Conservation (phyloP, 2,888 invertebrate species). For the Amphipoea lucens region DNA sequence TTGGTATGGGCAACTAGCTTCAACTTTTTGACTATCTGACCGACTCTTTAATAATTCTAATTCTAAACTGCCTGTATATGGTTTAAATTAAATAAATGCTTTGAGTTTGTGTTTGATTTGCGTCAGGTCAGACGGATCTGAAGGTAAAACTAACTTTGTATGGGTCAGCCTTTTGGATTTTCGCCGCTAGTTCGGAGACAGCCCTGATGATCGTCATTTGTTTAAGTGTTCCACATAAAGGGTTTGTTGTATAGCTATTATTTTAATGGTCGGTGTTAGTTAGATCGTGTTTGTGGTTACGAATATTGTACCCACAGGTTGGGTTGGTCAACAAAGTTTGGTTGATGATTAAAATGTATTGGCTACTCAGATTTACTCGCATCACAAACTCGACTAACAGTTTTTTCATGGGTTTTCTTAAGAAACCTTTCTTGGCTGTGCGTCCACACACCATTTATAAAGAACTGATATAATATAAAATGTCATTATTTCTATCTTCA, state of each 20-base stretch:
- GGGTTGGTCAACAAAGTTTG: neutral
- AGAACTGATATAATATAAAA: neutral
- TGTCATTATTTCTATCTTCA: neutral
- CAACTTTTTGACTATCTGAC: too few species aligned
- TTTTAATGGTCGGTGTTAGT: conserved; percentile 44
- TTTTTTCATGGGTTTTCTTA: neutral
- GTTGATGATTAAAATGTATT: conserved; percentile 9
- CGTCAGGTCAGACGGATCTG: neutral
- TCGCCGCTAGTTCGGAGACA: neutral
- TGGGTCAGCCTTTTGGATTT: neutral
- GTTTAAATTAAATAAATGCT: neutral
- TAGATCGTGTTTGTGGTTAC: conserved; percentile 33
- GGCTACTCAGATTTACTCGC: neutral
- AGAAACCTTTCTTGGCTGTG: neutral
- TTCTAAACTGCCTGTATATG: neutral
- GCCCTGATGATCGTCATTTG: conserved; percentile 44
- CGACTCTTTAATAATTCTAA: too few species aligned
- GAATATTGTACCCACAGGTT: neutral
- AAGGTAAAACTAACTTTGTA: neutral
- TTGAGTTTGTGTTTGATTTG: neutral
- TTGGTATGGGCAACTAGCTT: too few species aligned
- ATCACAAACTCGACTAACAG: neutral
- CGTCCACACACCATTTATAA: too few species aligned
- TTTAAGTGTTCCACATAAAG: conserved; percentile 44
- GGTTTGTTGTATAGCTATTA: conserved; percentile 43